Conservation (phyloP, 2,888 invertebrate species). For the Chrysolina americana region DNA sequence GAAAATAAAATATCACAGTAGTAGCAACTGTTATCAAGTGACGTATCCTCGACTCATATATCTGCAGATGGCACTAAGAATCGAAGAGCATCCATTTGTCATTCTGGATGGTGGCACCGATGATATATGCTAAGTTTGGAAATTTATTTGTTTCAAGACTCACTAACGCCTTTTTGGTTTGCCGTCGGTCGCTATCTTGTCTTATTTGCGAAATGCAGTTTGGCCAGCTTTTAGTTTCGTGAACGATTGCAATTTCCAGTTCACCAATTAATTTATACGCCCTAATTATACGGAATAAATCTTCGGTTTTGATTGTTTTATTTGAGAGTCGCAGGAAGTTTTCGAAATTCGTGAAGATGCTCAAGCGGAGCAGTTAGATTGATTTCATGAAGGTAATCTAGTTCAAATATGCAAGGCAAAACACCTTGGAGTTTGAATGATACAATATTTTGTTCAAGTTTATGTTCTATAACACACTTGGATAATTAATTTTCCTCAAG, state of each 20-base stretch:
- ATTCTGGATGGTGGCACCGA: constrained; percentile 49
- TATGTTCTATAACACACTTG: too few species aligned
- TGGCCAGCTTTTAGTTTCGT: constrained; percentile 48
- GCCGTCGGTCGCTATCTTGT: constrained; percentile 29
- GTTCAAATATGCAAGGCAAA: not conserved
- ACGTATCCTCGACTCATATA: constrained; percentile 49
- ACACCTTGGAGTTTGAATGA: too few species aligned
- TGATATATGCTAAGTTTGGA: constrained; percentile 50
- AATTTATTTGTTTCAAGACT: constrained; percentile 52
- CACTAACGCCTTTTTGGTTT: constrained; percentile 40
- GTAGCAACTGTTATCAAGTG: too few species aligned
- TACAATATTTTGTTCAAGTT: too few species aligned
- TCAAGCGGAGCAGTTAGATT: constrained; percentile 1
- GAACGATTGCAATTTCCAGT: constrained; percentile 46
- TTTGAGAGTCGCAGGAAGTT: constrained; percentile 34
- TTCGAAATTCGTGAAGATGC: constrained; percentile 25
- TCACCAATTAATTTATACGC: constrained; percentile 47
- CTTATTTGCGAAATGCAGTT: constrained; percentile 52
- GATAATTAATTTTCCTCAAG: too few species aligned
- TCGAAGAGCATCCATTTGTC: constrained; percentile 55
- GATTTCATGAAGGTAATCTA: constrained; percentile 13
- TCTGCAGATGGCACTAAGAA: constrained; percentile 51
- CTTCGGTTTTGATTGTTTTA: constrained; percentile 48
- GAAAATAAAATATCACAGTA: too few species aligned
- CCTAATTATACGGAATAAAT: constrained; percentile 51